Conservation (phyloP, 2,113 vertebrate genomes). For the Cyprinodon variegatus region DNA sequence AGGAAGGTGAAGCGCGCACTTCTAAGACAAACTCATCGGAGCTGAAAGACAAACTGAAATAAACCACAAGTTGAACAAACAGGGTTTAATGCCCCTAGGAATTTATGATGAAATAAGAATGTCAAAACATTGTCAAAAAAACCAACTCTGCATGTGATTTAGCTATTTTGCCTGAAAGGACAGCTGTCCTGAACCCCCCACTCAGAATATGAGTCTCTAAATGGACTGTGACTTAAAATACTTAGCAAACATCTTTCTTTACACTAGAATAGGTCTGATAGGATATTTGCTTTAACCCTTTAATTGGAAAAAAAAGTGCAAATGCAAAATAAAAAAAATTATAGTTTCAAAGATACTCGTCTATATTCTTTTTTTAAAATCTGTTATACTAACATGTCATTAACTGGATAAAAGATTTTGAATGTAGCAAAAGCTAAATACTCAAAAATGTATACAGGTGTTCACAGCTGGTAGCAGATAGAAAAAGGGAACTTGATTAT, state of each 20-base stretch:
- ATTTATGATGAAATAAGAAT: constrained; percentile 46
- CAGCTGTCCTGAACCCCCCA: background rate
- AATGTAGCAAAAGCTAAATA: background rate
- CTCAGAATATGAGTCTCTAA: constrained; percentile 8
- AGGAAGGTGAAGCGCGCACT: constrained; percentile 11
- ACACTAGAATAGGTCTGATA: constrained; percentile 9
- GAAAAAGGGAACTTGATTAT: constrained; percentile 6
- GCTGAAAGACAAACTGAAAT: constrained; percentile 33
- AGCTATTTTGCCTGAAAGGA: constrained; percentile 9
- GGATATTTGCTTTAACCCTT: constrained; percentile 4
- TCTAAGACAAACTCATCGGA: constrained; percentile 31
- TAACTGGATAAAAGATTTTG: background rate
- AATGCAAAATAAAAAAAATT: background rate
- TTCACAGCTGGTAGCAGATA: constrained; percentile 13
- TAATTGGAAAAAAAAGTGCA: constrained; percentile 8
- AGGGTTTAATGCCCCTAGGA: constrained; percentile 38
- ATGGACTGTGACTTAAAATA: background rate
- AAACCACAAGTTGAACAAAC: constrained; percentile 58
- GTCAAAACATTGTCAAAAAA: constrained; percentile 48
- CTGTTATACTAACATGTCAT: background rate
- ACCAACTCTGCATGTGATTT: constrained; percentile 10
- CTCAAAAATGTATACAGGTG: background rate
- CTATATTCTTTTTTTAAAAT: background rate
- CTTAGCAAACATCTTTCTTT: constrained; percentile 27
- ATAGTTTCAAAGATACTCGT: background rate